A percentile compares a stretch with the other conserved stretches of the same genome.
These are phyloP conservation scores for Balanococcus diminutus DNA, from an alignment of 2,888 invertebrate species.

Conservation along the genomic window DNA sequence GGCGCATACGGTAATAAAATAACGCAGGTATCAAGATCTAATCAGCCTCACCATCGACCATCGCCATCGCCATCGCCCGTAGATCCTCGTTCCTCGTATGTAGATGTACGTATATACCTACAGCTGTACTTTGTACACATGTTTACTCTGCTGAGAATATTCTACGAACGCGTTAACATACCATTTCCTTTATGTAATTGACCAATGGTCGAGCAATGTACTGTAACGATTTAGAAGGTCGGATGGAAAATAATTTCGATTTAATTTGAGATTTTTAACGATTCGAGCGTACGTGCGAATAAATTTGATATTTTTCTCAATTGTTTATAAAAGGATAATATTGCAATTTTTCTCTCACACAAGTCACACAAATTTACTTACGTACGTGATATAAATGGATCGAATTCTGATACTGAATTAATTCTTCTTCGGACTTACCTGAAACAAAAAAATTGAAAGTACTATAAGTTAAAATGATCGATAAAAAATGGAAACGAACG, in stretches of 20 bases:
- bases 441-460: neutral
- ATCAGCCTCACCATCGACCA: neutral
- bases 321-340: too few species aligned
- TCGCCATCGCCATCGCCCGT: neutral
- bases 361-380: too few species aligned
- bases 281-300: neutral
- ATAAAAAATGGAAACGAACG: neutral
- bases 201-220: neutral
- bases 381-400: neutral
- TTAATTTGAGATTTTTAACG: neutral
- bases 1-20: neutral
- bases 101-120: neutral
- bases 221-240: neutral
- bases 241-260: neutral
- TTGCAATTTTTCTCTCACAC: too few species aligned
- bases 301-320: too few species aligned
- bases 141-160: neutral
- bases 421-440: neutral
- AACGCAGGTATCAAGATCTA: neutral
- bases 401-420: neutral
- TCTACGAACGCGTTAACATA: neutral
- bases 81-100: neutral
- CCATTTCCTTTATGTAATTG: neutral
- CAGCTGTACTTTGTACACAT: neutral
- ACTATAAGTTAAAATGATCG: neutral